Evolutionary conservation across 2,113 vertebrate genomes (phyloP).

Genomic region (Piaya cayana): DNA sequence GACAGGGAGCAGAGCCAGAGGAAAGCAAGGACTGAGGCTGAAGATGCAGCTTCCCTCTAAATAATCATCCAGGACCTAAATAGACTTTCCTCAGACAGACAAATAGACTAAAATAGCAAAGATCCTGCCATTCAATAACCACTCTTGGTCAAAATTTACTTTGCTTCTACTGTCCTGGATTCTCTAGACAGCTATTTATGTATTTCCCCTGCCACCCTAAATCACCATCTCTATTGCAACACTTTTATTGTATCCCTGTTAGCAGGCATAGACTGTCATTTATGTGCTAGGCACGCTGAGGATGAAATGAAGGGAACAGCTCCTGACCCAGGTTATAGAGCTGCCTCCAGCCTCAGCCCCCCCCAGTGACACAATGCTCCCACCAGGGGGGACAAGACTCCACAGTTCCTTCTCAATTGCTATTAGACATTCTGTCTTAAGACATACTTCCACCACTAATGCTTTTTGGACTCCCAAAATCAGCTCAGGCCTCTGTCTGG

Average conservation of each 20-base stretch:
- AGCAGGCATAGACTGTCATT: neutral
- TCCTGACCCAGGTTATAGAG: rapidly evolving
- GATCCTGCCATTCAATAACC: neutral
- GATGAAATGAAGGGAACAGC: neutral
- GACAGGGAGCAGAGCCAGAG: neutral
- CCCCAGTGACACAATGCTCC: neutral
- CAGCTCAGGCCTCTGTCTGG: neutral
- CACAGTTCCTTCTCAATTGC: neutral
- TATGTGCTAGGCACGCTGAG: neutral
- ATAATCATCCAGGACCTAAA: neutral
- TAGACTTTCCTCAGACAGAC: neutral
- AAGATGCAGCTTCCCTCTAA: neutral
- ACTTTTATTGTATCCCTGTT: neutral
- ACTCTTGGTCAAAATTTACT: neutral
- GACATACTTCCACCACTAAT: neutral
- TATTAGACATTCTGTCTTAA: rapidly evolving
- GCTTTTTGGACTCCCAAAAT: neutral
- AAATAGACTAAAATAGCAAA: neutral
- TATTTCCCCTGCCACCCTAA: constrained; percentile 12
- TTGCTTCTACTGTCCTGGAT: neutral
- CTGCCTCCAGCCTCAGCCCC: neutral
- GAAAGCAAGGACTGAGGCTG: neutral
- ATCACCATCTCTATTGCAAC: neutral
- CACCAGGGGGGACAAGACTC: neutral
- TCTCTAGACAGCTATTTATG: neutral